Conservation (phyloP, 2,888 invertebrate genomes). For the Ophion costatus region DNA sequence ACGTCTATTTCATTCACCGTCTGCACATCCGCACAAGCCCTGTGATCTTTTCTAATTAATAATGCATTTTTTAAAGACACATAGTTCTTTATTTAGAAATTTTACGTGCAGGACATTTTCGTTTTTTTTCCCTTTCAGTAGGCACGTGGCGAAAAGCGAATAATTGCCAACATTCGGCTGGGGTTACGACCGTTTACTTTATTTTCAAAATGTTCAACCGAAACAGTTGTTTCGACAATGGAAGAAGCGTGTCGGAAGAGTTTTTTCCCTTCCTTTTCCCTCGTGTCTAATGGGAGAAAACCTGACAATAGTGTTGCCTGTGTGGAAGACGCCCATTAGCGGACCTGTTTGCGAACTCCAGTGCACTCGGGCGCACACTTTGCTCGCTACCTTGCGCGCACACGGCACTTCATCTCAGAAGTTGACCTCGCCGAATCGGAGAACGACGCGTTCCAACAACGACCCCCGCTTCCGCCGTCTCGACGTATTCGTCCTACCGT, state of each 20-base stretch:
- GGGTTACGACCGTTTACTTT: background rate
- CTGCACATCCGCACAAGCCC: too few species aligned
- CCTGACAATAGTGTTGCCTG: constrained; percentile 45
- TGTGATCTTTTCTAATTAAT: too few species aligned
- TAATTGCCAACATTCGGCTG: too few species aligned
- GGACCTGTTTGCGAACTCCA: constrained; percentile 73
- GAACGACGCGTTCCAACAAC: constrained; percentile 20
- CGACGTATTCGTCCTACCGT: constrained; percentile 5
- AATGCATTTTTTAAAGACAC: too few species aligned
- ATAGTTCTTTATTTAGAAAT: background rate
- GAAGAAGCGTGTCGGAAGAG: background rate
- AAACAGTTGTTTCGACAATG: background rate
- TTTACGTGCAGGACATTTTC: background rate
- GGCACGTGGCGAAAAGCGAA: too few species aligned
- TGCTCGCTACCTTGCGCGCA: constrained; percentile 59
- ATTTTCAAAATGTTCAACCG: background rate
- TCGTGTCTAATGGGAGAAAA: background rate
- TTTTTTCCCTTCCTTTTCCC: background rate
- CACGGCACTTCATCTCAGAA: constrained; percentile 71
- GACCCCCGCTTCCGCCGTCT: background rate
- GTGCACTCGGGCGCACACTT: constrained; percentile 69
- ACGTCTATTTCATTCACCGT: too few species aligned
- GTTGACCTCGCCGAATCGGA: constrained; percentile 70
- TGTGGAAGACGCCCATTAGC: constrained; percentile 71
- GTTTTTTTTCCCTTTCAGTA: background rate